These are phyloP conservation scores for Acanthurus tractus DNA, from an alignment of 2,797 vertebrate species.

Conservation along the genomic window DNA sequence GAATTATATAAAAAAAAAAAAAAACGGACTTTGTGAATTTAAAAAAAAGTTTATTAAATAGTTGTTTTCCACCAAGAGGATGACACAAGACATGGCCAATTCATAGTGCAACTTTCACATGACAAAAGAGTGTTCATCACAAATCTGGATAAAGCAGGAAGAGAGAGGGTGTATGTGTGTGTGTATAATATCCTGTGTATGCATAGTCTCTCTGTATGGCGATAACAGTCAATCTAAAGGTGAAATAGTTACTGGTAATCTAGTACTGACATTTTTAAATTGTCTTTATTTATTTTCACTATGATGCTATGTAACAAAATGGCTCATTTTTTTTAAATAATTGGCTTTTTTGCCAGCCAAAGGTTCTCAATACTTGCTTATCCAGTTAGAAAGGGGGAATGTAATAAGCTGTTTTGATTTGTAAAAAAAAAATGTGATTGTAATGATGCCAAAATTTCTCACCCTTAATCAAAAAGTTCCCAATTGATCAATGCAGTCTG, in stretches of 20 bases:
- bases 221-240: too few relatives aligned
- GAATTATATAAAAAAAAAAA: constrained; percentile 3
- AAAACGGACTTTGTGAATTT: constrained; percentile 27
- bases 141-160: constrained; percentile 37
- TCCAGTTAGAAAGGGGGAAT: neutral
- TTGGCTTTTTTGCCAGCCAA: neutral
- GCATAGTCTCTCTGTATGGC: constrained; percentile 6
- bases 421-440: neutral
- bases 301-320: neutral
- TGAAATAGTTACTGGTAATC: neutral
- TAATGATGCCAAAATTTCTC: neutral
- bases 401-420: neutral
- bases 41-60: constrained; percentile 71
- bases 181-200: neutral
- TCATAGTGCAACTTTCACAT: constrained; percentile 58
- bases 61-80: constrained; percentile 46
- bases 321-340: neutral
- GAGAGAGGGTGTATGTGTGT: neutral
- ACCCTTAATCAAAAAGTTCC: neutral
- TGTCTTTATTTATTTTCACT: neutral
- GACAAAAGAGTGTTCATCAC: constrained; percentile 58
- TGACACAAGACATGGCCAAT: constrained; percentile 58
- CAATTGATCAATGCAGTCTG: neutral
- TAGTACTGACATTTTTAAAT: neutral
- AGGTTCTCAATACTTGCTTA: neutral